Conservation (phyloP, 2,797 vertebrate species). For the Enteromius viviparus region DNA sequence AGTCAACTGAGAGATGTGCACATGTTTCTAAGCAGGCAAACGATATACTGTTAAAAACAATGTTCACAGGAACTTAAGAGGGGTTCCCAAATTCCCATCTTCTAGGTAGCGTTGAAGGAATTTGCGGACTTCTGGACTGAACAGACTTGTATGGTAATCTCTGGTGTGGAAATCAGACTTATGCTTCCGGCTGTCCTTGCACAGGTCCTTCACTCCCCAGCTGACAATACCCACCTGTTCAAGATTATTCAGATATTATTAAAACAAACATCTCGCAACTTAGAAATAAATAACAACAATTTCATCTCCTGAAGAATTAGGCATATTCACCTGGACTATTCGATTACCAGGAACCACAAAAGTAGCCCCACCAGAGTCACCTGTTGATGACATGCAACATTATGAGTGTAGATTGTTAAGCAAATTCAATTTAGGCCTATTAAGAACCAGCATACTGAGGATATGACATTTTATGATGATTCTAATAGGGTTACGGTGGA, state of each 20-base stretch:
- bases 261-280: neutral
- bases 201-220: constrained; percentile 58
- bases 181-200: neutral
- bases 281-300: neutral
- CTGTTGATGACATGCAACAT: constrained; percentile 43
- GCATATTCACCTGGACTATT: constrained; percentile 55
- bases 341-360: constrained; percentile 52
- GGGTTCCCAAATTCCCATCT: constrained; percentile 13
- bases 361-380: constrained; percentile 62
- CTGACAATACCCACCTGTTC: constrained; percentile 62
- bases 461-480: constrained; percentile 2
- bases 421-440: neutral
- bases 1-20: neutral
- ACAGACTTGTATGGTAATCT: constrained; percentile 65
- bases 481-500: neutral
- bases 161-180: constrained; percentile 11
- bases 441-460: neutral
- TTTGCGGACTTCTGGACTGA: constrained; percentile 49
- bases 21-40: neutral
- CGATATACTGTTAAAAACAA: neutral
- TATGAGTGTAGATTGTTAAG: neutral
- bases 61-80: constrained; percentile 54
- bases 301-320: neutral
- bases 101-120: constrained; percentile 53
- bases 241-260: constrained; percentile 24